Conservation (phyloP, 2,888 invertebrate genomes). For the Stenodera caucasica region DNA sequence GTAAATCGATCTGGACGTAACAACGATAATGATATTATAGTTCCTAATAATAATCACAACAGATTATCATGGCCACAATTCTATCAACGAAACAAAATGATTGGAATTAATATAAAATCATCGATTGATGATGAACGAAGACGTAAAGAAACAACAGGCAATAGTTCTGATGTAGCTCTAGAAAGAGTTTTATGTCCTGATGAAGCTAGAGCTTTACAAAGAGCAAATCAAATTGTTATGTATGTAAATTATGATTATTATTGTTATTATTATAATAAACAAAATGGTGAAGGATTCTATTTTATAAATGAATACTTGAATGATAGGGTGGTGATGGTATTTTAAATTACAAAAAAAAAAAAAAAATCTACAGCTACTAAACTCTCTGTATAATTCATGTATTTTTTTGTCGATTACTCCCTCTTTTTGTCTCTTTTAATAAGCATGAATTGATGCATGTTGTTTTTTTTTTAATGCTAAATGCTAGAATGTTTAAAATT, state of each 20-base stretch:
- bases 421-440: constrained; percentile 12
- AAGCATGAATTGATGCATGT: constrained; percentile 27
- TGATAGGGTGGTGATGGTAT: not conserved
- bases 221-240: constrained; percentile 86
- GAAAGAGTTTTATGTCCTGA: constrained; percentile 68
- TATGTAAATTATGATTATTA: constrained; percentile 59
- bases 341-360: not conserved
- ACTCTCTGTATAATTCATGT: not conserved
- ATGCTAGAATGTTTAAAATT: no score
- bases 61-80: constrained; percentile 64
- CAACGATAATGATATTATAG: constrained; percentile 55
- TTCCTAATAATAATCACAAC: constrained; percentile 58
- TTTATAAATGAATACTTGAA: constrained; percentile 6
- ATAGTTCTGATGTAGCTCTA: constrained; percentile 57
- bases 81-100: constrained; percentile 47
- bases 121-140: constrained; percentile 55
- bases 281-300: constrained; percentile 18
- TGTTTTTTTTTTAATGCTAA: not conserved
- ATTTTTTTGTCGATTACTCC: constrained; percentile 6
- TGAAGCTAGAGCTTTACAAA: constrained; percentile 80
- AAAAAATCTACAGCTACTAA: not conserved
- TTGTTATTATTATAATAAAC: not conserved
- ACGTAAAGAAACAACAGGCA: constrained; percentile 46
- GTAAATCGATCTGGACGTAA: constrained; percentile 50
- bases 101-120: constrained; percentile 29